Base-by-base conservation (phyloP, 2,888 invertebrate genomes). In the Machimus rusticus region DNA sequence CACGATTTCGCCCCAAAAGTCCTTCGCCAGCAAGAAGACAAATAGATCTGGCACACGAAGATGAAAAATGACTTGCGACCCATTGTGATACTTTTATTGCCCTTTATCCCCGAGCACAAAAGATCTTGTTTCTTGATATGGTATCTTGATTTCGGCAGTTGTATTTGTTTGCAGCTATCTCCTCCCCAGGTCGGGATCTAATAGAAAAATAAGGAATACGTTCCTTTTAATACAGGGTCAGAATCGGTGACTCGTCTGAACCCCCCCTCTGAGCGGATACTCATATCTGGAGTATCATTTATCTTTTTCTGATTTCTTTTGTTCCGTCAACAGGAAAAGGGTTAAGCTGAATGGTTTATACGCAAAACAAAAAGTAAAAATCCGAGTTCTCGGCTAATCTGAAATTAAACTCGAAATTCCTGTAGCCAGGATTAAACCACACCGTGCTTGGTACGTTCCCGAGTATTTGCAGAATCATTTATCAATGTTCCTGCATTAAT, bases 71-170 rank as follows among this genome's bases (percentile, higher is more conserved):
- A 81, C 85, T 88, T 88, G 82, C 39, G 74, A 55, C n/a, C 81
- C 81, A 87, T 88, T 88, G 87, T 77, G 57, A 74, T 79, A 79
- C 39, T 88, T 85, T 85, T 86, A 87, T 78, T 81, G 81, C 74
- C 77, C 31, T 55, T 86, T 34, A 76, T 77, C 31, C 51, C 6
- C 43, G 37, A 28, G 46, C 81, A 87, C 82, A 86, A 88, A 77
- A 88, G 87, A 86, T 87, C 86, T 87, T 88, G 86, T 87, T 86
- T 55, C 51, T 86, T 77, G 87, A 87, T 87, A 88, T 87, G 86
- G 79, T 87, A 87, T 88, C 88, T 87, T 87, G 88, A 88, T 88
- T 88, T 88, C 57, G 46, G 84, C 86, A 88, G 87, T 88, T 86
- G 87, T 88, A 79, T 87, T 87, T 87, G 87, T 87, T 85, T 78